Evolutionary conservation across 2,888 invertebrate genomes (phyloP).

Genomic region (Petrophora chlorosata): DNA sequence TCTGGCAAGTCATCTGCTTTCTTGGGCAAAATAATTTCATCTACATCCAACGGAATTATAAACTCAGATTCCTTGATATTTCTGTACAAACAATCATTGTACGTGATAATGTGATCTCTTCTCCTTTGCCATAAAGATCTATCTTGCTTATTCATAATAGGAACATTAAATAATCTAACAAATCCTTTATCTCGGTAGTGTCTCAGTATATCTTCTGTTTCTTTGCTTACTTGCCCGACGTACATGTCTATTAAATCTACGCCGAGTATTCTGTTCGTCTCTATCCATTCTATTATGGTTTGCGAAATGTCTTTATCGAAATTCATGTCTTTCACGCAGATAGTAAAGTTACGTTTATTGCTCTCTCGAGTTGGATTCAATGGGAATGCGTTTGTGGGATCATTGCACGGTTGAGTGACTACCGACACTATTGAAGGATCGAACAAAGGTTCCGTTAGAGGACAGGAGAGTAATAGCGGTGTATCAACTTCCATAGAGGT

Average conservation of each 20-base stretch:
- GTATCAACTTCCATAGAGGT: constrained; percentile 71
- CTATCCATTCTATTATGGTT: constrained; percentile 88
- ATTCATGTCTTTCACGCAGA: constrained; percentile 89
- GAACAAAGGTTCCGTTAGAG: constrained; percentile 74
- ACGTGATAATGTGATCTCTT: constrained; percentile 88
- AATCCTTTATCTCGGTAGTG: constrained; percentile 80
- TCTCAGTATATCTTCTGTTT: constrained; percentile 80
- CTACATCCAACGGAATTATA: constrained; percentile 88
- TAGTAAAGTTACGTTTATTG: constrained; percentile 74
- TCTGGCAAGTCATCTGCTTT: constrained; percentile 82
- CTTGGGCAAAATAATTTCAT: constrained; percentile 89
- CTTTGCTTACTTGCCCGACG: constrained; percentile 82
- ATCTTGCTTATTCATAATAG: constrained; percentile 72
- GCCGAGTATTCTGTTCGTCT: constrained; percentile 86
- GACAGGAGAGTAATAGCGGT: constrained; percentile 86
- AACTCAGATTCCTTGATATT: constrained; percentile 86
- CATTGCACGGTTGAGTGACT: constrained; percentile 77
- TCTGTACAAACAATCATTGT: constrained; percentile 91
- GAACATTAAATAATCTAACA: constrained; percentile 78
- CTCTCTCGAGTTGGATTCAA: constrained; percentile 48
- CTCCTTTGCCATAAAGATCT: constrained; percentile 85
- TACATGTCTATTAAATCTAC: constrained; percentile 87
- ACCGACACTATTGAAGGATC: constrained; percentile 75
- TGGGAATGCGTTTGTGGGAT: constrained; percentile 68
- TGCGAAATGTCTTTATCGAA: constrained; percentile 85